phyloP scores from a whole-genome alignment of 2,113 vertebrate genomes.

The Myrmecophaga tridactyla region DNA sequence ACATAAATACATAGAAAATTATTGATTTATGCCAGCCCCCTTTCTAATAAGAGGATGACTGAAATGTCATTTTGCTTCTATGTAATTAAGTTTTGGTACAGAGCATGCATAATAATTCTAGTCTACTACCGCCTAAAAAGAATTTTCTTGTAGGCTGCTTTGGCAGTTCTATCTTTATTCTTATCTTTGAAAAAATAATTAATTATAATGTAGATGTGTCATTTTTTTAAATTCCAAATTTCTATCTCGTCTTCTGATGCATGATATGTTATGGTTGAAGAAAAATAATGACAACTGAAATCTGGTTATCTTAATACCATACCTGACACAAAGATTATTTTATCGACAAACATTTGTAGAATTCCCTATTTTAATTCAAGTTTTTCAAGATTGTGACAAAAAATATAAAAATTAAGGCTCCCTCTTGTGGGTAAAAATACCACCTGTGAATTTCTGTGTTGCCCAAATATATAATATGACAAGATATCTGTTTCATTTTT shows the following conservation, averaged over 20 bases:
- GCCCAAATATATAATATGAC: not conserved
- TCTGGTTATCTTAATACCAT: not conserved
- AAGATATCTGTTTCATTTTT: not conserved
- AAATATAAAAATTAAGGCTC: conserved; percentile 69
- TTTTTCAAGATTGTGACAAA: conserved; percentile 50
- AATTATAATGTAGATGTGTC: conserved; percentile 1
- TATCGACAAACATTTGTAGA: conserved; percentile 18
- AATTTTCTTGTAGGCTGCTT: not conserved
- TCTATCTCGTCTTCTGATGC: not conserved
- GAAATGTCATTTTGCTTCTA: conserved; percentile 1
- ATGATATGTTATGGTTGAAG: not conserved
- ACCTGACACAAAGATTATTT: not conserved
- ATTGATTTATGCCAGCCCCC: not conserved
- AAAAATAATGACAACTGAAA: not conserved
- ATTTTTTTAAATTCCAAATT: not conserved
- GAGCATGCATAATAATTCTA: not conserved
- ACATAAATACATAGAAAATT: not conserved
- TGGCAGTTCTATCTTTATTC: not conserved
- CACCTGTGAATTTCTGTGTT: conserved; percentile 46
- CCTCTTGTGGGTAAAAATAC: conserved; percentile 75
- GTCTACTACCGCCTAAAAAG: not conserved
- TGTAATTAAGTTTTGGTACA: not conserved
- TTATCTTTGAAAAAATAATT: conserved; percentile 58
- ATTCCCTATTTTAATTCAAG: conserved; percentile 49
- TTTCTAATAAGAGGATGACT: not conserved